phyloP scores from a whole-genome alignment of 2,797 vertebrate species.

The Labroides dimidiatus region DNA sequence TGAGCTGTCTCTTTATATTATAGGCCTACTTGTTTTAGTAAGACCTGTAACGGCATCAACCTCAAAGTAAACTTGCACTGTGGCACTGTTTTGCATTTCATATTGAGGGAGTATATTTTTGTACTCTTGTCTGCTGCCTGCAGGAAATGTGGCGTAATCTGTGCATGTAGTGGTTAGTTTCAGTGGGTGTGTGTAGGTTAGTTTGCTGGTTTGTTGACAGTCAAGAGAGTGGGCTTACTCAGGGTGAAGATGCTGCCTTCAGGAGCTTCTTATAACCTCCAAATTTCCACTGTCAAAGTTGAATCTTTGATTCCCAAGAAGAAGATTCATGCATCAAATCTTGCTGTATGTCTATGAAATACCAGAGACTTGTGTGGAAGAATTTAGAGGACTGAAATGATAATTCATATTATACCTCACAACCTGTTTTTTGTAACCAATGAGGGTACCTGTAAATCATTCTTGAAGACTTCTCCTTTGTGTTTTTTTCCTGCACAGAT shows the following conservation, averaged over 20 bases:
- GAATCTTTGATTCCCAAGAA: not conserved
- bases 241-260: constrained; percentile 23
- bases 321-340: not conserved
- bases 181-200: not conserved
- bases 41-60: too few species aligned
- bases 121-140: too few species aligned
- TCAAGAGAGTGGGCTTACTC: not conserved
- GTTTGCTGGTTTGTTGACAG: constrained; percentile 7
- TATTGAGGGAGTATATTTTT: too few species aligned
- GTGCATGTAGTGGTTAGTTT: constrained; percentile 9
- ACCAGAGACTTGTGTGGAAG: not conserved
- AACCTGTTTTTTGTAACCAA: too few species aligned
- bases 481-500: too few species aligned
- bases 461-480: too few species aligned
- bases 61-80: too few species aligned
- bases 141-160: not conserved
- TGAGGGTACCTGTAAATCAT: too few species aligned
- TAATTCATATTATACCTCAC: too few species aligned
- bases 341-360: not conserved
- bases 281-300: not conserved
- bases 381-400: not conserved
- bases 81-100: too few species aligned
- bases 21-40: not conserved
- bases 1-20: not conserved
- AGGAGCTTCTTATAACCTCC: not conserved